Conservation (phyloP, 2,797 vertebrate species). For the Anas bernieri region DNA sequence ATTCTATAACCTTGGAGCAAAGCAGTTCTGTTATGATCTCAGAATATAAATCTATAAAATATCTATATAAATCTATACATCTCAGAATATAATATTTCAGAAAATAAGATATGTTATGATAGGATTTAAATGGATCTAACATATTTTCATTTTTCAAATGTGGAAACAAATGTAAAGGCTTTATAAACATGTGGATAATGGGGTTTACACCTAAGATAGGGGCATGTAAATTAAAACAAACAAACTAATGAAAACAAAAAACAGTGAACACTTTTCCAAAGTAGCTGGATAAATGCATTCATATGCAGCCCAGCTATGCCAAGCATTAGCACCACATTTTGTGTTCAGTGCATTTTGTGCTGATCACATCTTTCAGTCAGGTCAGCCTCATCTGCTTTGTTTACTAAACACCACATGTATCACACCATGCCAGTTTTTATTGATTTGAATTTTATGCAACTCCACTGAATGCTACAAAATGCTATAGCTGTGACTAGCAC, state of each 20-base stretch:
- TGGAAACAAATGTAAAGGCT: not conserved
- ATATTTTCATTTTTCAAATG: not conserved
- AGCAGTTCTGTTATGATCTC: not conserved
- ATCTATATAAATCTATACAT: no score
- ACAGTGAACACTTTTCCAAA: not conserved
- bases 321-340: not conserved
- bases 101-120: not conserved
- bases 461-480: constrained; percentile 33
- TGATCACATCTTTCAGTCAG: constrained; percentile 57
- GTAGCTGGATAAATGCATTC: not conserved
- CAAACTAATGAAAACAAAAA: not conserved
- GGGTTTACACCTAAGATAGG: not conserved
- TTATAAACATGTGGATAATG: not conserved
- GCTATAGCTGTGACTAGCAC: not conserved
- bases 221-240: not conserved
- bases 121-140: not conserved
- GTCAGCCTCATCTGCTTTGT: constrained; percentile 44
- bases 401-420: constrained; percentile 64
- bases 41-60: not conserved
- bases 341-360: constrained; percentile 15
- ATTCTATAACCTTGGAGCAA: not conserved
- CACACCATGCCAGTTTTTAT: constrained; percentile 48
- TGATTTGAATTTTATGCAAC: constrained; percentile 56
- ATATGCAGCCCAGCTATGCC: not conserved
- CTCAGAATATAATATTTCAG: no score